phyloP scores from a whole-genome alignment of 2,113 vertebrate species.

The Podilymbus podiceps region DNA sequence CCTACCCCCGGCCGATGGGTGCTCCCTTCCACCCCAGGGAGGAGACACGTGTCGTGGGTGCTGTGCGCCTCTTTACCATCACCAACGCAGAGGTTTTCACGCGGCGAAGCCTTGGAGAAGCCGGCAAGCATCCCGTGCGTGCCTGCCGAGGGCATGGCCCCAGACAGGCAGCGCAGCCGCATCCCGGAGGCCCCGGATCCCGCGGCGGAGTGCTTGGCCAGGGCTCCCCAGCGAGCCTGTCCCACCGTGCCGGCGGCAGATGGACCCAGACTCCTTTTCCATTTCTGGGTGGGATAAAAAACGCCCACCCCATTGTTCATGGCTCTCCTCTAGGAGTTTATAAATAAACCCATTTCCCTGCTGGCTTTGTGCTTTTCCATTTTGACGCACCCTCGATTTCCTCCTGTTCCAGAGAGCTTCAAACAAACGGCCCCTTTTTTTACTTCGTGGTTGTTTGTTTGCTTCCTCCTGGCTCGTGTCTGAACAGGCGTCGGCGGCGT shows the following conservation, averaged over 20 bases:
- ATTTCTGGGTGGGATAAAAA: conserved; percentile 10
- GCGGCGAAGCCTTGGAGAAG: not conserved
- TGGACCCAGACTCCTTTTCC: not conserved
- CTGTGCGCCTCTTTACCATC: not conserved
- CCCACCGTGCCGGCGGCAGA: accelerated
- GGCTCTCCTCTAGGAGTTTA: not conserved
- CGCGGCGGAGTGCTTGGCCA: not conserved
- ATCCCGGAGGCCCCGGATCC: not conserved
- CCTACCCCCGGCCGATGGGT: accelerated
- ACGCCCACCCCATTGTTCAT: not conserved
- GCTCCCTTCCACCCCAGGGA: not conserved
- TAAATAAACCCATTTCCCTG: conserved; percentile 46
- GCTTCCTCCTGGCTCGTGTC: not conserved
- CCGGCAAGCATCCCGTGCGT: not conserved
- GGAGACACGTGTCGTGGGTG: accelerated
- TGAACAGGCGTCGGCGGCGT: not conserved
- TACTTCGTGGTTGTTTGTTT: not conserved
- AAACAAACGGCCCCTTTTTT: not conserved
- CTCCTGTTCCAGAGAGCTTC: conserved; percentile 9
- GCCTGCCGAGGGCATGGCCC: not conserved
- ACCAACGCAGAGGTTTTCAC: not conserved
- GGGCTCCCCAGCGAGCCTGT: not conserved
- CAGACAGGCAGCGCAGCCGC: not conserved
- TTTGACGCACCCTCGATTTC: conserved; percentile 39
- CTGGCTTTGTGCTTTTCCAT: conserved; percentile 46